Evolutionary conservation across 2,113 vertebrate species (phyloP).

Genomic region (Platichthys stellatus): DNA sequence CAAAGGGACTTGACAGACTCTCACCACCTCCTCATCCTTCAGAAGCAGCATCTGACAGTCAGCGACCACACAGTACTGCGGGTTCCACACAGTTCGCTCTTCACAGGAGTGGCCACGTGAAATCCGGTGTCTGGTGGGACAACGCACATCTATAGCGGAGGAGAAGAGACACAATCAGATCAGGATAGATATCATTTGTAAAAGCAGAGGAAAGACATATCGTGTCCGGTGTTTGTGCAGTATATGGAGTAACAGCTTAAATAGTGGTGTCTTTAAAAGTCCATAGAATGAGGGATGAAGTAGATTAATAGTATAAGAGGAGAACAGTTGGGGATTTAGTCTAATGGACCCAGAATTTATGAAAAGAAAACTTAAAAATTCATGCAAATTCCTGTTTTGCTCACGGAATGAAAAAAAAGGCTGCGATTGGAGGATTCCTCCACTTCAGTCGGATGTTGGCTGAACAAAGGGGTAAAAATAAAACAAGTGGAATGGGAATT

Average conservation of each 20-base stretch:
- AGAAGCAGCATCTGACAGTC: slow-evolving; percentile 82
- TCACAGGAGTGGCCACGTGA: slow-evolving; percentile 77
- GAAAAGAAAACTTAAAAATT: too few relatives aligned
- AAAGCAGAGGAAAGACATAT: not conserved
- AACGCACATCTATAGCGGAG: slow-evolving; percentile 64
- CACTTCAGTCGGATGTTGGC: not conserved
- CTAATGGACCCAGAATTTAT: too few relatives aligned
- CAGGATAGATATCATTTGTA: not conserved
- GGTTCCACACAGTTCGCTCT: slow-evolving; percentile 78
- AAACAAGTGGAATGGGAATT: slow-evolving; percentile 36
- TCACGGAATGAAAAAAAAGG: slow-evolving; percentile 7
- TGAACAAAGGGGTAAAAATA: slow-evolving; percentile 28
- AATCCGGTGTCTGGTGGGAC: slow-evolving; percentile 70
- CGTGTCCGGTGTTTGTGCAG: not conserved
- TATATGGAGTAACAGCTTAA: not conserved
- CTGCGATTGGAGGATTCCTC: too few relatives aligned
- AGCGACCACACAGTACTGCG: slow-evolving; percentile 75
- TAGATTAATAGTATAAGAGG: too few relatives aligned
- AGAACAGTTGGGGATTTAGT: too few relatives aligned
- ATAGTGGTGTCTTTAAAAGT: too few relatives aligned
- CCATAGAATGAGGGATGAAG: too few relatives aligned
- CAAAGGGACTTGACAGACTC: slow-evolving; percentile 57
- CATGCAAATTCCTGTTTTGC: not conserved
- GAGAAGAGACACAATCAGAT: not conserved
- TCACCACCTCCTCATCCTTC: slow-evolving; percentile 81